Evolutionary conservation across 2,797 vertebrate species (phyloP).

Genomic region (Lemur catta): DNA sequence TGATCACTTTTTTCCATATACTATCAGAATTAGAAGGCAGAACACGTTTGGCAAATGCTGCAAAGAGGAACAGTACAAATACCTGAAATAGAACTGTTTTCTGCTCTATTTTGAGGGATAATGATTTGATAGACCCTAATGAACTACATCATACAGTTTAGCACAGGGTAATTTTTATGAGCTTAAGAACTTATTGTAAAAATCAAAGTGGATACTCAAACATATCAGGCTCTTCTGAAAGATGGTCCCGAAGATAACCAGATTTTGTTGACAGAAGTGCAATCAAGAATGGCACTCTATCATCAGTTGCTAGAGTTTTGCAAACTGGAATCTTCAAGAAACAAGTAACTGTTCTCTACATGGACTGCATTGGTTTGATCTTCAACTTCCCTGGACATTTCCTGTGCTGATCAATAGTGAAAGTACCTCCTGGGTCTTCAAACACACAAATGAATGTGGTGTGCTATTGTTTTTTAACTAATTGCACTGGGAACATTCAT

Average conservation of each 20-base stretch:
- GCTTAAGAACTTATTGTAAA: slow-evolving; percentile 27
- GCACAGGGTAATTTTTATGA: neutral
- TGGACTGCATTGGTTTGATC: neutral
- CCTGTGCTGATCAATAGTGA: neutral
- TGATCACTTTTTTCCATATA: neutral
- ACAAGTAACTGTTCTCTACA: neutral
- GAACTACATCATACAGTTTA: neutral
- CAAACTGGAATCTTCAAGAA: neutral
- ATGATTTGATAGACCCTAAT: neutral
- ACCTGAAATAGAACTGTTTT: neutral
- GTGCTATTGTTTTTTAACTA: slow-evolving; percentile 14
- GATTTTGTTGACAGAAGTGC: neutral
- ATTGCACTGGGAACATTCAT: slow-evolving; percentile 44
- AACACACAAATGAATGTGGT: neutral
- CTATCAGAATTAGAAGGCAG: neutral
- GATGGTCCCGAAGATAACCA: neutral
- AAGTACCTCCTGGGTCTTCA: neutral
- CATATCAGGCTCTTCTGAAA: neutral
- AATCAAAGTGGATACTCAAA: slow-evolving; percentile 7
- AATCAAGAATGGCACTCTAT: neutral
- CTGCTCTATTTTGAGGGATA: slow-evolving; percentile 28
- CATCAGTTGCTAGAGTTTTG: neutral
- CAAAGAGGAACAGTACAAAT: neutral
- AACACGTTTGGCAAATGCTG: neutral
- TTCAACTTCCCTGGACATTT: neutral